Evolutionary conservation across 2,113 vertebrate genomes (phyloP), one percentile per base, ranked within the genome.

Genomic region (Asarcornis scutulata): DNA sequence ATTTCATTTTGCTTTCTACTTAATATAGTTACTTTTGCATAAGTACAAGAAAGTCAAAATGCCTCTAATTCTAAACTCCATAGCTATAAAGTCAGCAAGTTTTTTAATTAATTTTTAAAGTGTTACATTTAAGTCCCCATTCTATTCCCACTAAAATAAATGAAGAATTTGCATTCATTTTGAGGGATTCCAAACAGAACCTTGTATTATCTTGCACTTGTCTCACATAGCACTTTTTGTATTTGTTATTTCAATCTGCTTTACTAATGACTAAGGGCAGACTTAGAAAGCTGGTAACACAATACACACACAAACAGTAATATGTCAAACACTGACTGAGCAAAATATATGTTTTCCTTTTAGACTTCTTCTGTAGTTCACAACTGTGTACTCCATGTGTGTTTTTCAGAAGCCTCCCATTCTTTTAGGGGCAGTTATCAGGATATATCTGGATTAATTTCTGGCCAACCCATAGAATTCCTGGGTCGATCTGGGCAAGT

Each of bases 1-100:
- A 72, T 86, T 91, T 83, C 53, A 56, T 81, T 93, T 93, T 91
- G 14, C 69, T 86, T 80, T 95, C 38, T 76, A 52, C 26, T 84
- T 87, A 63, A 86, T 60, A 63, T 29, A 90, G 48, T 80, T 93
- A 73, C 50, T 85, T 72, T 17, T 76, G 8, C 9, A 25, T 23
- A 13, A 89, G 5, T 53, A 56, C n/a, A 64, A 48, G 79, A 63
- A 92, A 92, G 56, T 63, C 60, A 36, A 83, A 89, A n/a, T 84
- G 16, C 22, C 38, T 80, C 48, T 79, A 58, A 66, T 87, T 73
- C 86, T 78, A 82, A 89, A 78, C 62, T 52, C 29, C 36, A 22
- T 23, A 62, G 36, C n/a, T 0, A 0, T 86, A 50, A 88, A 71
- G 16, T 74, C 72, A 91, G 36, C 16, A 62, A 42, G 81, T 64